Conservation (phyloP, 2,888 invertebrate genomes). For the Heliconius sara region DNA sequence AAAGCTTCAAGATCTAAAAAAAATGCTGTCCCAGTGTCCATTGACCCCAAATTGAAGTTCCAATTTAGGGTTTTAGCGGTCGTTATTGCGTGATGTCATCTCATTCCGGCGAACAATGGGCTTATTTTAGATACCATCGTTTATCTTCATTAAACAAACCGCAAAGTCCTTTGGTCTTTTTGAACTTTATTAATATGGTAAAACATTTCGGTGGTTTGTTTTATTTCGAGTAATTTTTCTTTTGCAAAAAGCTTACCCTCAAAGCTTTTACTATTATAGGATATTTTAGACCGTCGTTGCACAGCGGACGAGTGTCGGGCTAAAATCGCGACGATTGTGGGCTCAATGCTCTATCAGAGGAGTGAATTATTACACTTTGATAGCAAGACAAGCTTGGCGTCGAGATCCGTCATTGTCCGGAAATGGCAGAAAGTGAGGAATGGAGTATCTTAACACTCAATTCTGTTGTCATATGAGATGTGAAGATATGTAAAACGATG, state of each 20-base stretch:
- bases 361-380: background rate
- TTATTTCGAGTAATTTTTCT: constrained; percentile 5
- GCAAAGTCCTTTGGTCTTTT: constrained; percentile 30
- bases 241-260: background rate
- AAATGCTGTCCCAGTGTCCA: constrained; percentile 16
- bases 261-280: background rate
- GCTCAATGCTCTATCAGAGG: background rate
- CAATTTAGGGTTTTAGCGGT: constrained; percentile 36
- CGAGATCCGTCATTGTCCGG: no score
- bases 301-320: no score
- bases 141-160: constrained; percentile 39
- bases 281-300: no score
- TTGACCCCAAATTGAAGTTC: constrained; percentile 35
- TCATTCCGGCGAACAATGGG: constrained; percentile 38
- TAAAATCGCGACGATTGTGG: background rate
- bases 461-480: no score
- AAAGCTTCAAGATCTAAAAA: background rate
- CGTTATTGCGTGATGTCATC: constrained; percentile 43
- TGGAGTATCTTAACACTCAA: no score
- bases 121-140: constrained; percentile 37
- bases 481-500: no score
- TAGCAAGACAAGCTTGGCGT: background rate
- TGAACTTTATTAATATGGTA: constrained; percentile 32
- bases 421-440: no score
- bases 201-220: constrained; percentile 10